Evolutionary conservation across 92 coral and sea anemone species (phyloP), one percentile per base, ranked within the genome.

Genomic region (Porites cylindrica): DNA sequence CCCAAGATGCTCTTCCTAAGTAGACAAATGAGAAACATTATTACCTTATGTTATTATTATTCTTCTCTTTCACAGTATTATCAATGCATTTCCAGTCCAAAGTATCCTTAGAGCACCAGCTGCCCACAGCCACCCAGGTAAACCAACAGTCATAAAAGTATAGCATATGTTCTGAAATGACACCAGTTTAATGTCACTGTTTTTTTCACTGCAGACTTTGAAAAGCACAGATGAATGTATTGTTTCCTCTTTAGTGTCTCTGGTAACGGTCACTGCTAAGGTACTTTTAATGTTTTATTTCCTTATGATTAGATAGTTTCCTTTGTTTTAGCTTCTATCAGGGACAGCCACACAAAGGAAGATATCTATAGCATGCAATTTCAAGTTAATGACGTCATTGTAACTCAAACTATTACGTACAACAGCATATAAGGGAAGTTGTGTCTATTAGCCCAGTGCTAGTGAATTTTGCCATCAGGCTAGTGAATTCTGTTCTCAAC

Each of bases 51-150:
- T 38, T 38, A 38, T 38, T 38, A 23, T 52, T 66, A 64, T 53
- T 85, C 18, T 67, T 61, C 13, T 87, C 16, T 23, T 64, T 19
- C 82, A 56, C 67, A 88, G 86, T 79, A 21, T 56, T 77, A 19
- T 92, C 98, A 29, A 93, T 94, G 47, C 90, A 92, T 51, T 97
- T 90, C 86, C 97, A 97, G 75, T 97, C 96, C 47, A 97, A 95
- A 84, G 95, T 93, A 21, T 91, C 94, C 32, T 52, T 93, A 43
- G 98, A 97, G 54, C 99, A 97, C 76, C 99, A 95, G 79, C 91
- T 94, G 16, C 99, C 99, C 1, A 97, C 99, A 21, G 88, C 93
- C 8, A 92, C 99, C 24, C 97, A 97, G 98, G 99, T 97, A 73
- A 23, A 68, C 52, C 61, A 13, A 3, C 51, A 60, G 61, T 0